Evolutionary conservation across 2,113 vertebrate species (phyloP).

Genomic region (Catharus bicknelli): DNA sequence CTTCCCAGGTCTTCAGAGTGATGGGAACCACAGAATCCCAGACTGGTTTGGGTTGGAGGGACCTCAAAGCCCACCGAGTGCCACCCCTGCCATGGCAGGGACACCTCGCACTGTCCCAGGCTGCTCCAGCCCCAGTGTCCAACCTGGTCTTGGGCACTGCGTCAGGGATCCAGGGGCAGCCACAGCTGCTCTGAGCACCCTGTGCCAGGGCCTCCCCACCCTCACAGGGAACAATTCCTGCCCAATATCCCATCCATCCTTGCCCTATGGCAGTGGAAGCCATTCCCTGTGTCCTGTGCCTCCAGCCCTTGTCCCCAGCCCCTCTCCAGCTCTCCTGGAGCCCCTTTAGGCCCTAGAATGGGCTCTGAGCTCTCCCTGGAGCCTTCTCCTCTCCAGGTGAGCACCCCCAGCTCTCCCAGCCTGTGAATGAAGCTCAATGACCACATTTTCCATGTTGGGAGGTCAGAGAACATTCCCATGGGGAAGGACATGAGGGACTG

Average conservation of each 20-base stretch:
- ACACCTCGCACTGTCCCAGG: background rate
- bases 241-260: accelerated
- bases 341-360: accelerated
- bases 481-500: background rate
- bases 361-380: background rate
- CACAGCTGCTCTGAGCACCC: background rate
- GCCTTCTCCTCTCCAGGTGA: background rate
- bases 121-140: background rate
- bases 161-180: background rate
- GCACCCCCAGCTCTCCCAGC: accelerated
- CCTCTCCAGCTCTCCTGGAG: background rate
- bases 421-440: background rate
- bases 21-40: background rate
- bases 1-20: background rate
- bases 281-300: background rate
- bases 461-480: background rate
- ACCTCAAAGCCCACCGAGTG: accelerated
- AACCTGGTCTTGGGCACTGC: background rate
- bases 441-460: background rate
- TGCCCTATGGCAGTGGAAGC: background rate
- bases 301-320: background rate
- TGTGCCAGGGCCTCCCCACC: background rate
- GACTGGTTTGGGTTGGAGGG: background rate
- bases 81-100: background rate
- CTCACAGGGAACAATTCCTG: background rate